Evolutionary conservation across 2,888 invertebrate species (phyloP), one percentile per base, ranked within the genome.

Genomic region (Phragmatobia fuliginosa): DNA sequence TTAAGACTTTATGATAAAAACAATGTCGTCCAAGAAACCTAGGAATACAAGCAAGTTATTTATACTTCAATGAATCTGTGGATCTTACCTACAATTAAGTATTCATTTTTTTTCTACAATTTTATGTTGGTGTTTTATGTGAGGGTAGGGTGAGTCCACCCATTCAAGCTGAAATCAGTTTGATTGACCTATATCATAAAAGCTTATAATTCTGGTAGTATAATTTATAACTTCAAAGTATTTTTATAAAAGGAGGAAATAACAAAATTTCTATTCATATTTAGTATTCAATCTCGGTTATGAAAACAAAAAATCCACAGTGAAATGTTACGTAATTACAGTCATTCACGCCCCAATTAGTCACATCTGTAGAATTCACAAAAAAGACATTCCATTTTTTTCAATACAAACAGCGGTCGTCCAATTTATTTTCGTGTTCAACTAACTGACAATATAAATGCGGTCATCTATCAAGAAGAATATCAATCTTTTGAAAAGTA

Each of bases 401-500:
- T 88, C 88, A 88, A 90, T 87, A 88, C 83, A 76, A 78, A 72
- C 75, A 79, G 71, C 75, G 75, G 71, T 75, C 82, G 81, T 84
- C 82, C 81, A 82, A 87, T 83, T 85, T 81, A 82, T 82, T 81
- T 84, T 80, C 80, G 80, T 83, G 83, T 83, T 85, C 85, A 73
- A 78, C 78, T 71, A 76, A 74, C 78, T 78, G 83, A 76, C 78
- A 82, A 82, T 87, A 90, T 88, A 84, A 88, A 90, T 85, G 88
- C 82, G 82, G 87, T 85, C 86, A 83, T 80, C 80, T 80, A 74
- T 75, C 67, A 71, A 71, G 72, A 82, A 82, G 85, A 82, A 85
- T 83, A 83, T 86, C 86, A 88, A 85, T 89, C 88, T 89, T 87
- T 89, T 87, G 82, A 84, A 90, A 90, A 91, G 90, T 89, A 87